Conservation (phyloP, 2,888 invertebrate species). For the Archips xylosteana region DNA sequence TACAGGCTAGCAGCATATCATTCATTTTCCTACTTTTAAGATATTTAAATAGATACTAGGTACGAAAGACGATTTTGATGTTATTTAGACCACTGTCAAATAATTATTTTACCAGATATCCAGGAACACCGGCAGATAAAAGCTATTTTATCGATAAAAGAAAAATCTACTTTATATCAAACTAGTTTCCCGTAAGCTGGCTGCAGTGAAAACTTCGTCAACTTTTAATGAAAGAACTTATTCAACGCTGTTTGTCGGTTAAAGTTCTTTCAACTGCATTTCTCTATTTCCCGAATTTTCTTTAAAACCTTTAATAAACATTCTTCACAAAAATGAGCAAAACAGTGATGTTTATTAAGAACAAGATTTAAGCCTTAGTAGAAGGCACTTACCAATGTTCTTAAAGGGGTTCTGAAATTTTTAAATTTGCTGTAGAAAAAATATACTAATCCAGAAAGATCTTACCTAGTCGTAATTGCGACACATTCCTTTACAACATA, state of each 20-base stretch:
- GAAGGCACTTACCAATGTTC: no score
- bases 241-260: conserved; percentile 23
- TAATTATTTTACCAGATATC: neutral
- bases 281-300: conserved; percentile 26
- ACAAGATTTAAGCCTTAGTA: neutral
- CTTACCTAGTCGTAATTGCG: no score
- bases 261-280: conserved; percentile 9
- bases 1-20: no score
- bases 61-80: no score
- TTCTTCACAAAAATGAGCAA: conserved; percentile 8
- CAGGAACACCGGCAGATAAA: neutral
- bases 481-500: no score
- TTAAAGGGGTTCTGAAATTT: no score
- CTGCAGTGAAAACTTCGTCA: conserved; percentile 29
- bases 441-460: no score
- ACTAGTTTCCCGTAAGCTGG: conserved; percentile 15
- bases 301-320: conserved; percentile 17
- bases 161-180: conserved; percentile 17
- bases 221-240: conserved; percentile 42
- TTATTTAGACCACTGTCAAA: neutral
- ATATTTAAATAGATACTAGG: no score
- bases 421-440: no score
- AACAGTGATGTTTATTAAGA: neutral
- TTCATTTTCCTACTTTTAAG: no score
- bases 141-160: conserved; percentile 12